Evolutionary conservation across 2,888 invertebrate species (phyloP), one percentile per base, ranked within the genome.

Genomic region (Strigamia transsilvanica): DNA sequence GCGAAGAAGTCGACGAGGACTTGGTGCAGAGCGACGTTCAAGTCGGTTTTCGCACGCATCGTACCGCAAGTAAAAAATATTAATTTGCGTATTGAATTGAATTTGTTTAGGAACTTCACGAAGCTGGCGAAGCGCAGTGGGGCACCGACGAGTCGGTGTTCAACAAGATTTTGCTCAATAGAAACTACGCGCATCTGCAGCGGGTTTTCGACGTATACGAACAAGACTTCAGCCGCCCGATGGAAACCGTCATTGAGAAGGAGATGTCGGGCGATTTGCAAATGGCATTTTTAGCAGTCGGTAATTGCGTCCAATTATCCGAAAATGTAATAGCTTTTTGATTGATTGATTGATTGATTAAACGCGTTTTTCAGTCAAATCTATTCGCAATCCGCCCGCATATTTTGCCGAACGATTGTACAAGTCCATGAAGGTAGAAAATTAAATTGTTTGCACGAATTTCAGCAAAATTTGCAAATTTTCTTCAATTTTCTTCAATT

Each of bases 1-100:
- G 92, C 85, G 92, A 92, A 87, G 90, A 92, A 15, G 91, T 92
- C 6, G 93, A 97, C 88, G 91, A 90, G 61, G 90, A 90, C 12
- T 88, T 88, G 83, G 97, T 96, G 77, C 91, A 92, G 82, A 91
- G 93, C 83, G 97, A 97, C 88, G 97, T 97, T 0, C 93, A 94
- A 87, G 92, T 92, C 15, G 23, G 77, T 79, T n/a, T n/a, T 27
- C 27, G 27, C 1, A 27, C 27, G 27, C 1, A 27, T 27, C 27
- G 27, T 1, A 27, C 3, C 27, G 27, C 1, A 38, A 38, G 6
- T 38, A 38, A 0, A 9, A 38, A 38, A 38, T 38, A 38, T 38
- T 38, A 38, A 38, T 38, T 38, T 0, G 0, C 6, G 6, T 9
- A 5, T 38, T 1, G 7, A 77, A 23, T 21, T 5, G 32, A 79